These are phyloP conservation scores for Daktulosphaira vitifoliae DNA, from an alignment of 1,140 invertebrate species.

Conservation along the genomic window DNA sequence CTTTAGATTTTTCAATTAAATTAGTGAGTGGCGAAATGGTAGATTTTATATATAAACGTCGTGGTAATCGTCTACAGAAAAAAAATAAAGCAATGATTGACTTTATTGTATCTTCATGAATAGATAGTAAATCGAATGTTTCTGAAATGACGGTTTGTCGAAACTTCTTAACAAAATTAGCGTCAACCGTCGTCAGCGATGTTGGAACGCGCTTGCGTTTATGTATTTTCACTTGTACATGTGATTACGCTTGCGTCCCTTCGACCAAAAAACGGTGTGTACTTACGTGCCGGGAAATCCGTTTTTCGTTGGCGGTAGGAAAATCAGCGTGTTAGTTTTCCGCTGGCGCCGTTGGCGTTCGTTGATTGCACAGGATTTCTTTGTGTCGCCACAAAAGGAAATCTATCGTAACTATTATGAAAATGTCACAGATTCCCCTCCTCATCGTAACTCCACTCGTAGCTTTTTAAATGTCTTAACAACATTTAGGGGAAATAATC, in stretches of 20 bases:
- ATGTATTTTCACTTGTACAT: too few species aligned
- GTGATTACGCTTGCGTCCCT: not conserved
- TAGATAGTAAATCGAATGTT: not conserved
- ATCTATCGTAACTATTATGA: too few species aligned
- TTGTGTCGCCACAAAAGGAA: too few species aligned
- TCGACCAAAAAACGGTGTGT: not conserved
- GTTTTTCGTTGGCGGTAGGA: conserved; percentile 8
- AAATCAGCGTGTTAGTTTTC: conserved; percentile 28
- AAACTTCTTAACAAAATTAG: not conserved
- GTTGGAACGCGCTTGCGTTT: too few species aligned
- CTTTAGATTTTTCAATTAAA: too few species aligned
- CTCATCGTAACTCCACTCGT: too few species aligned
- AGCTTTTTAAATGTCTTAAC: too few species aligned
- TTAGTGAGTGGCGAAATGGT: too few species aligned
- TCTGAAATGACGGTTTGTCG: not conserved
- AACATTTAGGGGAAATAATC: too few species aligned
- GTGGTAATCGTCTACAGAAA: too few species aligned
- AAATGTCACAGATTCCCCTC: too few species aligned
- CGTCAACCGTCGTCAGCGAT: not conserved
- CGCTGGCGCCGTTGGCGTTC: not conserved
- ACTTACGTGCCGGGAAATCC: not conserved
- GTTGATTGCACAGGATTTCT: not conserved
- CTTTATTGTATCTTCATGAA: not conserved
- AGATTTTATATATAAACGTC: too few species aligned
- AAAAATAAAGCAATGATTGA: not conserved